Evolutionary conservation across 2,797 vertebrate species (phyloP).

Genomic region (Sebastes taczanowskii): DNA sequence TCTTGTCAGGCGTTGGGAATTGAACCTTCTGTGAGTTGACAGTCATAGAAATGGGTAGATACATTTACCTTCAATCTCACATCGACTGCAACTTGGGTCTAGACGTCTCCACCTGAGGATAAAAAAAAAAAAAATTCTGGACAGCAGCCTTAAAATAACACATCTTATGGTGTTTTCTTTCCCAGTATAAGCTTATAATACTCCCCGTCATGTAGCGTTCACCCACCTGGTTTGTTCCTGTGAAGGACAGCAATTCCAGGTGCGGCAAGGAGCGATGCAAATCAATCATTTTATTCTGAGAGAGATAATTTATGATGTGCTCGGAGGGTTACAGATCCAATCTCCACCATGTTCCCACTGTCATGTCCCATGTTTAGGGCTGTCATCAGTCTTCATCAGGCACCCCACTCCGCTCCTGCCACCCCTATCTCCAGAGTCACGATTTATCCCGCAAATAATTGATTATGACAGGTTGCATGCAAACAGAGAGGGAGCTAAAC

Average conservation of each 20-base stretch:
- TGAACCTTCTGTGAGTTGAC: background rate
- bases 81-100: background rate
- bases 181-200: slow-evolving; percentile 30
- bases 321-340: slow-evolving; percentile 93
- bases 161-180: slow-evolving; percentile 36
- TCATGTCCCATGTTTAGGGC: slow-evolving; percentile 88
- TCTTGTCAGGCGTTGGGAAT: slow-evolving; percentile 3
- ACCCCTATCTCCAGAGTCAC: slow-evolving; percentile 89
- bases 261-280: slow-evolving; percentile 85
- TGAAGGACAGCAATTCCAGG: slow-evolving; percentile 85
- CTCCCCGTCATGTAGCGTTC: slow-evolving; percentile 6
- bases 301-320: slow-evolving; percentile 97
- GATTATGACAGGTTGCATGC: slow-evolving; percentile 92
- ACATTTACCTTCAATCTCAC: background rate
- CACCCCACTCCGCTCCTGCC: slow-evolving; percentile 85
- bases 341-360: slow-evolving; percentile 89
- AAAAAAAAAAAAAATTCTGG: background rate
- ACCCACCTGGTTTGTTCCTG: slow-evolving; percentile 43
- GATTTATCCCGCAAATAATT: slow-evolving; percentile 94
- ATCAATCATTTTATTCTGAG: slow-evolving; percentile 96
- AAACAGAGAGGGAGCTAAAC: slow-evolving; percentile 89
- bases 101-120: background rate
- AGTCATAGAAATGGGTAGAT: background rate
- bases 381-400: slow-evolving; percentile 97
- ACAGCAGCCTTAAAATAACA: slow-evolving; percentile 31